Base-by-base conservation (phyloP, 1,140 invertebrate genomes). In the Whitmania pigra region DNA sequence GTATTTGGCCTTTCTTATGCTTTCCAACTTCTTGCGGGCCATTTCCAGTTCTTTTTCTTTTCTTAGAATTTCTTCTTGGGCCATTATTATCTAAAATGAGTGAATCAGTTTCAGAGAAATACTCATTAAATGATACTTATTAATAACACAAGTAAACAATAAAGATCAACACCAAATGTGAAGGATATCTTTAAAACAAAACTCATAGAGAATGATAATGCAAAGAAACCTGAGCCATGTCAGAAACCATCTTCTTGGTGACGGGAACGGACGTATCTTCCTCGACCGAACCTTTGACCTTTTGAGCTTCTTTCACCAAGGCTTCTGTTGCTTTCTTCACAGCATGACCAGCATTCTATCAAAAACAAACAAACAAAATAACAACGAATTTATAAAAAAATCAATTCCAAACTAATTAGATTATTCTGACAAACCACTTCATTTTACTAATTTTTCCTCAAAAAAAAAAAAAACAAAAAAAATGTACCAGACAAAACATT, bases 241-340 rank as follows among this genome's bases (percentile, higher is more conserved):
- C 91, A 69, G 90, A 91, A 7, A 97, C 94, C 89, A 95, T 93
- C 67, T 89, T 84, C 60, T 89, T 88, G 78, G 95, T 93, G 25
- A 98, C 86, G 63, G 95, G 88, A 55, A 88, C 90, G 29, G 90
- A 84, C 13, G 76, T 76, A 77, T 97, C 94, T 77, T 97, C 94
- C 77, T 95, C 92, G 43, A 89, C 77, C 25, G 82, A 88, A 66
- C 90, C 90, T 69, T 97, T 91, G 2, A 92, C 90, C 80, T 96
- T 91, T 77, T 95, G 89, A 0, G 95, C 95, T 0, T 94, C 92
- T 40, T 88, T 85, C 17, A 99, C 96, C 74, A 99, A 82, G 83
- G 95, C 95, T 81, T 99, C 95, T 0, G 96, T 98, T 1, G 96
- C 96, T 75, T 91, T 86, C 83, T 97, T 98, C 0, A 99, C 95